A percentile compares a stretch with the other conserved stretches of the same genome.
These are phyloP conservation scores for Salvelinus fontinalis DNA, from an alignment of 2,113 vertebrate genomes.

Conservation along the genomic window DNA sequence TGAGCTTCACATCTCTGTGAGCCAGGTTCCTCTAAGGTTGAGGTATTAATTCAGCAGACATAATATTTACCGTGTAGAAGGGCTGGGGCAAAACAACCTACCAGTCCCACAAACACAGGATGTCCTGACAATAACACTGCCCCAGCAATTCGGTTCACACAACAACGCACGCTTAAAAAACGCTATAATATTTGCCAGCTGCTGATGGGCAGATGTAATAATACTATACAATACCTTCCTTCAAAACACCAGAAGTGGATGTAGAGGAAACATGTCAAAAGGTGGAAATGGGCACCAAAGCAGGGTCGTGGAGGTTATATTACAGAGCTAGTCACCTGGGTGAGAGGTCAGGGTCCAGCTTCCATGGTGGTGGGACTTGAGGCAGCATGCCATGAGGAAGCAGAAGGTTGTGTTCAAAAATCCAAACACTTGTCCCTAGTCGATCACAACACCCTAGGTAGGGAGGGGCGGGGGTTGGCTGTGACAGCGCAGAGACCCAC, in stretches of 20 bases:
- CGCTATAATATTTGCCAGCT: no score
- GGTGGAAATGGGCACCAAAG: neutral
- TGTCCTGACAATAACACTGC: conserved; percentile 45
- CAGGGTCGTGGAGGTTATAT: neutral
- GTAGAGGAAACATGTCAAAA: neutral
- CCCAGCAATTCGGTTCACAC: conserved; percentile 45
- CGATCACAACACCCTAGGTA: conserved; percentile 15
- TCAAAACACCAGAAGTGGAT: no score
- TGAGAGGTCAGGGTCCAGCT: conserved; percentile 68
- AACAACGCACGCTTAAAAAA: conserved; percentile 25
- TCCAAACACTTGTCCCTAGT: conserved; percentile 13
- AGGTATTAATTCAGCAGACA: conserved; percentile 47
- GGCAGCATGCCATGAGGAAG: conserved; percentile 73
- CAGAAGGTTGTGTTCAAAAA: conserved; percentile 27
- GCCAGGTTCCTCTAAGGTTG: neutral
- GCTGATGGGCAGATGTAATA: no score
- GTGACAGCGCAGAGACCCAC: no score
- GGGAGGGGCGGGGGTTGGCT: no score
- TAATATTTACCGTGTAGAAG: conserved; percentile 59
- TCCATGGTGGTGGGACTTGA: conserved; percentile 60
- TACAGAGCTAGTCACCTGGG: conserved; percentile 56
- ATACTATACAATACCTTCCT: no score
- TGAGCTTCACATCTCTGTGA: conserved; percentile 25
- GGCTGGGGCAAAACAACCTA: conserved; percentile 37
- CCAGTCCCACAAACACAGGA: conserved; percentile 58